These are phyloP conservation scores for Candidula unifasciata DNA, from an alignment of 2,888 invertebrate species.

Conservation along the genomic window DNA sequence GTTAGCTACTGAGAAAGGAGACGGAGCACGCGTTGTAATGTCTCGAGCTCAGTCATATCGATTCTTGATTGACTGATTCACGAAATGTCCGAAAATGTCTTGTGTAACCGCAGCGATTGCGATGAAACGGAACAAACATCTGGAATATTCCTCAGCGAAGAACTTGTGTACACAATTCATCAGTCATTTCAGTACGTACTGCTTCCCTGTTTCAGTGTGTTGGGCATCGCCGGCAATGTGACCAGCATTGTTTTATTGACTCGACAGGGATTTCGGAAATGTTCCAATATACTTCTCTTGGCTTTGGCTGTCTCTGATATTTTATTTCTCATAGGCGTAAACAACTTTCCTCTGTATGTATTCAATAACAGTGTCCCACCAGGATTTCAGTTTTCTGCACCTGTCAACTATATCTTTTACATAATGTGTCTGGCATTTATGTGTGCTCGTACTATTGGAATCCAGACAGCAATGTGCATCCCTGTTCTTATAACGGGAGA, in stretches of 20 bases:
- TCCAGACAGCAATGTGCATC: not conserved
- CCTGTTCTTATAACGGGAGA: constrained; percentile 6
- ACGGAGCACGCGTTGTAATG: too few relatives aligned
- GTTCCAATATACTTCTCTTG: not conserved
- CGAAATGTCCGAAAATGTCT: too few relatives aligned
- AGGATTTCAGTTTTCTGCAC: not conserved
- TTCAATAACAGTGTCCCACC: not conserved
- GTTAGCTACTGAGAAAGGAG: too few relatives aligned
- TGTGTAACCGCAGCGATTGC: too few relatives aligned
- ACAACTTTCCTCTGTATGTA: not conserved
- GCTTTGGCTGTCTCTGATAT: constrained; percentile 20
- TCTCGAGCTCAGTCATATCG: too few relatives aligned
- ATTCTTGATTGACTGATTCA: too few relatives aligned
- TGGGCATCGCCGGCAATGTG: not conserved
- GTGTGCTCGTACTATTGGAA: not conserved
- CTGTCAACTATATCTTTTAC: not conserved
- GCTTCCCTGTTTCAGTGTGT: not conserved
- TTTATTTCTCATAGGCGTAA: not conserved
- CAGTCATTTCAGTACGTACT: not conserved
- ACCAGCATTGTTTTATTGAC: constrained; percentile 5
- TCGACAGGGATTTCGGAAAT: constrained; percentile 9
- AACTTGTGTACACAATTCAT: not conserved
- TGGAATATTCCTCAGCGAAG: not conserved
- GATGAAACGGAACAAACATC: not conserved
- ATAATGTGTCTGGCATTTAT: not conserved